Conservation (phyloP, 2,113 vertebrate species). For the Vimba vimba region DNA sequence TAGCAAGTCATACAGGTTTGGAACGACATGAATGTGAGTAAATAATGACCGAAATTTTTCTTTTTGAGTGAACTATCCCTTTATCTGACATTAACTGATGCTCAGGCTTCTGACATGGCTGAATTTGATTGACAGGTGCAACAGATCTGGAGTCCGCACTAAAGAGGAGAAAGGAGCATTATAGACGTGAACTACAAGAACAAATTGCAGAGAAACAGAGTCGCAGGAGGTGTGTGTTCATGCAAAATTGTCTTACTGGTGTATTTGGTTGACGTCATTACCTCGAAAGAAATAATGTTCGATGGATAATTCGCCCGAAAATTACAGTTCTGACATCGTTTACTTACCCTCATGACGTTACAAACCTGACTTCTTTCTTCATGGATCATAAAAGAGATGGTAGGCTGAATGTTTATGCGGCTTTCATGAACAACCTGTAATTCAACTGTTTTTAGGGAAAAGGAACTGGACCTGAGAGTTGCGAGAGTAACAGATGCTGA, state of each 20-base stretch:
- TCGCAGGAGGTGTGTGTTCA: constrained; percentile 81
- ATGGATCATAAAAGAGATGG: background rate
- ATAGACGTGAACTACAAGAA: constrained; percentile 86
- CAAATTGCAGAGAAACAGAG: constrained; percentile 90
- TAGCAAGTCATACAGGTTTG: background rate
- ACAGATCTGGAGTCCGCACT: constrained; percentile 70
- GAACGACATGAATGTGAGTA: background rate
- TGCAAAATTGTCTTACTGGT: background rate
- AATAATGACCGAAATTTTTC: background rate
- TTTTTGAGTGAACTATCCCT: background rate
- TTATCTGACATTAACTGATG: background rate
- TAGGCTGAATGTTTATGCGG: background rate
- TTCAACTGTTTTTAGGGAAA: constrained; percentile 12
- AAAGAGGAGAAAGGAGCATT: constrained; percentile 84
- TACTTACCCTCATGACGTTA: background rate
- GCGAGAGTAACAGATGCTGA: background rate
- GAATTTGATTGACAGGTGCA: constrained; percentile 68
- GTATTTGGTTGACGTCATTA: background rate
- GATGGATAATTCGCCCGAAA: background rate
- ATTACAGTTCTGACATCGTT: background rate
- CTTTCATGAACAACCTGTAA: background rate
- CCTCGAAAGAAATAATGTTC: background rate
- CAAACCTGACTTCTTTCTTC: background rate
- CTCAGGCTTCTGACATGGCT: background rate
- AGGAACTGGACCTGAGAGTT: constrained; percentile 28